Conservation (phyloP, 2,113 vertebrate genomes). For the Passer domesticus region DNA sequence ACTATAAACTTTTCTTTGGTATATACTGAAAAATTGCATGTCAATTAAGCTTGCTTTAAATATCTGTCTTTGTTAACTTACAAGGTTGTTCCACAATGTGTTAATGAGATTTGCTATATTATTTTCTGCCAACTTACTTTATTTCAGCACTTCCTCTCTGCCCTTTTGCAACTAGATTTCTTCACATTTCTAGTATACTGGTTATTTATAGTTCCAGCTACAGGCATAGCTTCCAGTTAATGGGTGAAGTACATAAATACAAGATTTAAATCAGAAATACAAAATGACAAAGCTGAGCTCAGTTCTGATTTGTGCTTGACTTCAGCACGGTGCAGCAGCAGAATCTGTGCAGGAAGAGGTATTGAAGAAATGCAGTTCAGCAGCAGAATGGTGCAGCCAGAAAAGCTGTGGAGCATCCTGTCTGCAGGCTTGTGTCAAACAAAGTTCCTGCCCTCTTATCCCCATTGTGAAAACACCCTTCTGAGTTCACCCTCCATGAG, state of each 20-base stretch:
- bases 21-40: conserved; percentile 56
- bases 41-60: conserved; percentile 63
- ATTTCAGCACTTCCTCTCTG: conserved; percentile 28
- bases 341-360: background rate
- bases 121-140: conserved; percentile 60
- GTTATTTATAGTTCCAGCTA: conserved; percentile 18
- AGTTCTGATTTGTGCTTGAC: background rate
- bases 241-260: background rate
- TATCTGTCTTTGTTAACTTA: conserved; percentile 64
- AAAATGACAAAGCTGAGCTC: background rate
- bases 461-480: background rate
- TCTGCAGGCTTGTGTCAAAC: background rate
- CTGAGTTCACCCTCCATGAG: background rate
- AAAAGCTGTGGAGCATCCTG: background rate
- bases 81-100: conserved; percentile 50
- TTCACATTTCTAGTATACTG: conserved; percentile 27
- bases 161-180: conserved; percentile 51
- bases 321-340: background rate
- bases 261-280: background rate
- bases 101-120: conserved; percentile 67
- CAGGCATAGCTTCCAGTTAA: background rate
- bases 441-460: background rate
- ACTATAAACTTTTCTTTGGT: conserved; percentile 64
- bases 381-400: background rate
- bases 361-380: background rate